phyloP scores from a whole-genome alignment of 1,140 invertebrate species.

The Megathymus violae region DNA sequence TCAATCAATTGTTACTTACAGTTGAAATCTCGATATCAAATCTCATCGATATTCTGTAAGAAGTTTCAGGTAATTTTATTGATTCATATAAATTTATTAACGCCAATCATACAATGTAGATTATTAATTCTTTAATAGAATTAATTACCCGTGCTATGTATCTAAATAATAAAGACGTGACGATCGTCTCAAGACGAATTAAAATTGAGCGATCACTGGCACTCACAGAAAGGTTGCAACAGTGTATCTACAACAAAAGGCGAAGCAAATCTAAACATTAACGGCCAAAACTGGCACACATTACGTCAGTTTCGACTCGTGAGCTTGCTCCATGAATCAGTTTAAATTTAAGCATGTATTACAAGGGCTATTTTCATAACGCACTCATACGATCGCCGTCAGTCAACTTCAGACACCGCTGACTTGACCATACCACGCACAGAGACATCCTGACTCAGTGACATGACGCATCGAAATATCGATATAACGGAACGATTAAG shows the following conservation, averaged over 20 bases:
- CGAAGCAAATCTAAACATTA: slow-evolving; percentile 47
- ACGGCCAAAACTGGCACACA: slow-evolving; percentile 39
- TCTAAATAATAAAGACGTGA: not conserved
- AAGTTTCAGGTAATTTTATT: not conserved
- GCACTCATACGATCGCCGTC: slow-evolving; percentile 59
- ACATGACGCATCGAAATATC: slow-evolving; percentile 32
- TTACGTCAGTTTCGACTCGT: slow-evolving; percentile 66
- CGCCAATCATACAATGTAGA: not conserved
- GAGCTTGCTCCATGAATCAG: slow-evolving; percentile 60
- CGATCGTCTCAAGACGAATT: not conserved
- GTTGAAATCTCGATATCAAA: not conserved
- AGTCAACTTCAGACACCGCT: slow-evolving; percentile 59
- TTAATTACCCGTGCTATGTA: not conserved
- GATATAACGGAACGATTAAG: slow-evolving; percentile 22
- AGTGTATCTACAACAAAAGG: slow-evolving; percentile 28
- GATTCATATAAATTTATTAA: too few relatives aligned
- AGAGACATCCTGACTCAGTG: not conserved
- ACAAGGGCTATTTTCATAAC: slow-evolving; percentile 75
- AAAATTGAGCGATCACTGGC: slow-evolving; percentile 1
- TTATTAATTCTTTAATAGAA: not conserved
- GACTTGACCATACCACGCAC: slow-evolving; percentile 30
- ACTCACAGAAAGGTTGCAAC: slow-evolving; percentile 6
- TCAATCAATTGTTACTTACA: not conserved
- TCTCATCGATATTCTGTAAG: not conserved
- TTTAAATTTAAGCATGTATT: slow-evolving; percentile 57